Evolutionary conservation across 1,140 invertebrate genomes (phyloP).

Genomic region (Solen grandis): DNA sequence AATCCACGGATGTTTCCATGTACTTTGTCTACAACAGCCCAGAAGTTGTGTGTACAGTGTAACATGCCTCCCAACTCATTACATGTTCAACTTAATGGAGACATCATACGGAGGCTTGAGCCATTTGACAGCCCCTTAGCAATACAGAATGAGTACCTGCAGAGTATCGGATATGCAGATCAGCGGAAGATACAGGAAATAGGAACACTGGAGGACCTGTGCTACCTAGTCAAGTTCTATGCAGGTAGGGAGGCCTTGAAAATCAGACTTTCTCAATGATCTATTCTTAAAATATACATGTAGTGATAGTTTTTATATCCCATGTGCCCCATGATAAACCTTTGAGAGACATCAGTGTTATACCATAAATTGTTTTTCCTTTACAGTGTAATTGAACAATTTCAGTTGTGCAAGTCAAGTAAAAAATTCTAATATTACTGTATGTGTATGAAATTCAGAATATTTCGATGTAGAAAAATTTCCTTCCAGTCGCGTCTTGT

Average conservation of each 20-base stretch:
- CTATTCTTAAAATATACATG: no score
- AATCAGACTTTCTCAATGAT: no score
- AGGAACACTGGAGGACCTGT: constrained; percentile 72
- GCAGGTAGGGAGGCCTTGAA: constrained; percentile 71
- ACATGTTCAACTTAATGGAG: constrained; percentile 79
- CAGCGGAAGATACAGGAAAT: constrained; percentile 77
- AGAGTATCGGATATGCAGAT: constrained; percentile 77
- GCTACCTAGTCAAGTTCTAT: constrained; percentile 80
- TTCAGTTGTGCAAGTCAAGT: no score
- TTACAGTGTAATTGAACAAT: no score
- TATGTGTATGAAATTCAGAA: no score
- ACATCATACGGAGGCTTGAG: constrained; percentile 79
- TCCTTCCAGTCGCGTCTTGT: no score
- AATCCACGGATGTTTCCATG: constrained; percentile 77
- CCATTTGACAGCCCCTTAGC: constrained; percentile 78
- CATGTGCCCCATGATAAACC: no score
- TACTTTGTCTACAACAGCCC: constrained; percentile 76
- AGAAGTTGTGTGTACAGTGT: constrained; percentile 76
- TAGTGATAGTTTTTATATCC: no score
- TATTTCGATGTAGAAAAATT: no score
- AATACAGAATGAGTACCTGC: constrained; percentile 79
- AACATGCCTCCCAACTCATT: constrained; percentile 76
- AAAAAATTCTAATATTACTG: no score
- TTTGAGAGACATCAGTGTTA: no score
- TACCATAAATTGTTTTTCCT: no score